These are phyloP conservation scores for Melanophora roralis DNA, from an alignment of 2,888 invertebrate genomes.

Conservation along the genomic window DNA sequence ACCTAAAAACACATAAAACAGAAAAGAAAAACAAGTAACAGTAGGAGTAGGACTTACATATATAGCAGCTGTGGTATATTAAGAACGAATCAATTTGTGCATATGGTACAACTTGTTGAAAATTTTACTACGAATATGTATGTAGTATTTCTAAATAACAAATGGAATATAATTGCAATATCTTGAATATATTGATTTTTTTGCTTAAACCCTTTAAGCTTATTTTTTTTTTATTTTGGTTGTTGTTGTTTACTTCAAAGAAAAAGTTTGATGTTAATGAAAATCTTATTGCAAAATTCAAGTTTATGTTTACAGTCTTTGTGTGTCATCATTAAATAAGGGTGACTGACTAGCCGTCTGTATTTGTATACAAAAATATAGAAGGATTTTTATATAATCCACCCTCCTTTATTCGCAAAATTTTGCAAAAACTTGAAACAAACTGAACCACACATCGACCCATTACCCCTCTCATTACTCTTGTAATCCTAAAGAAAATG, in stretches of 20 bases:
- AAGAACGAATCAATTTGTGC: too few species aligned
- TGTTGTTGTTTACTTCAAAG: slow-evolving; percentile 32
- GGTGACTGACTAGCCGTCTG: slow-evolving; percentile 6
- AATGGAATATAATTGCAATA: neutral
- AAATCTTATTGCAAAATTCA: slow-evolving; percentile 33
- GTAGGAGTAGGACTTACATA: too few species aligned
- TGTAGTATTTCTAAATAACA: neutral
- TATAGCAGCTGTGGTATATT: too few species aligned
- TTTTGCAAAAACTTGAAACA: slow-evolving; percentile 14
- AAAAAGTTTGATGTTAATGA: slow-evolving; percentile 26
- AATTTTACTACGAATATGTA: too few species aligned
- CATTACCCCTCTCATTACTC: neutral
- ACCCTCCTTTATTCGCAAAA: slow-evolving; percentile 37
- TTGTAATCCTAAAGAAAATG: neutral
- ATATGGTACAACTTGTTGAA: too few species aligned
- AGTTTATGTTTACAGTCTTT: slow-evolving; percentile 23
- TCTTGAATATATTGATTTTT: slow-evolving; percentile 44
- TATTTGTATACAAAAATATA: slow-evolving; percentile 4
- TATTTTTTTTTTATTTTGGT: neutral
- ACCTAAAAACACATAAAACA: too few species aligned
- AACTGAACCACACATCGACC: neutral
- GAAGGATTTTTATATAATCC: slow-evolving; percentile 11
- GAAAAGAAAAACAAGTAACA: too few species aligned
- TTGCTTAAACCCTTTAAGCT: neutral
- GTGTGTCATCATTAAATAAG: slow-evolving; percentile 20